Percentiles rank a stretch among this genome's conserved stretches.
phyloP scores from a whole-genome alignment of 2,888 invertebrate species.

The Zele albiditarsus region DNA sequence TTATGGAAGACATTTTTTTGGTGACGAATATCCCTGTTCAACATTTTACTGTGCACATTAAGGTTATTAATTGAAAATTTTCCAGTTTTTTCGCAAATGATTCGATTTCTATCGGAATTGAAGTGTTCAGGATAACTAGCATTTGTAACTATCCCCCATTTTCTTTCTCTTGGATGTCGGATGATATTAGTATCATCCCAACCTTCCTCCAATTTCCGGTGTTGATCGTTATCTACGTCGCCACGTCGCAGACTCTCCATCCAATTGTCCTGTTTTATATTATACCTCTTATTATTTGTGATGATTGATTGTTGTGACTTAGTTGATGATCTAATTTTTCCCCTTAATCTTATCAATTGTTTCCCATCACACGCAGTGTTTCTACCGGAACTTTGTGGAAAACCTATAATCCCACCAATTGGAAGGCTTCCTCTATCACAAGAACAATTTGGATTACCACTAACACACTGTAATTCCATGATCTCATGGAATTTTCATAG shows the following conservation, averaged over 20 bases:
- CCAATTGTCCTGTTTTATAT: constrained; percentile 61
- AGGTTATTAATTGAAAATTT: constrained; percentile 73
- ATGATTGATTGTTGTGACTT: constrained; percentile 26
- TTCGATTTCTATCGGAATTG: constrained; percentile 65
- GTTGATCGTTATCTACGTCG: constrained; percentile 57
- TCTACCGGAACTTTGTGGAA: background rate
- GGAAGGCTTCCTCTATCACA: background rate
- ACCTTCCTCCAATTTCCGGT: constrained; percentile 64
- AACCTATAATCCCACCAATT: background rate
- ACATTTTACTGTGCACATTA: constrained; percentile 65
- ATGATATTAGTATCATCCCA: constrained; percentile 67
- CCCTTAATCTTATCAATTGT: constrained; percentile 14
- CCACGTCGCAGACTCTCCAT: constrained; percentile 63
- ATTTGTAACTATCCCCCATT: constrained; percentile 67
- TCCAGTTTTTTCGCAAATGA: constrained; percentile 72
- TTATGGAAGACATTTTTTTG: constrained; percentile 53
- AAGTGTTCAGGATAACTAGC: constrained; percentile 61
- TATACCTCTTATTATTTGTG: constrained; percentile 33
- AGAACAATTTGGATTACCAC: constrained; percentile 77
- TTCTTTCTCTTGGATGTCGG: constrained; percentile 61
- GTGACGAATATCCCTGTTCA: constrained; percentile 66
- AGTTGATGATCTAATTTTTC: constrained; percentile 22
- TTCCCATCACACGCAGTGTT: constrained; percentile 11
- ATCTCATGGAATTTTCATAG: constrained; percentile 78
- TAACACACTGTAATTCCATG: constrained; percentile 81